Percentiles rank a stretch among this genome's conserved stretches.
These are phyloP conservation scores for Verasper variegatus DNA, from an alignment of 2,113 vertebrate genomes.

Conservation along the genomic window DNA sequence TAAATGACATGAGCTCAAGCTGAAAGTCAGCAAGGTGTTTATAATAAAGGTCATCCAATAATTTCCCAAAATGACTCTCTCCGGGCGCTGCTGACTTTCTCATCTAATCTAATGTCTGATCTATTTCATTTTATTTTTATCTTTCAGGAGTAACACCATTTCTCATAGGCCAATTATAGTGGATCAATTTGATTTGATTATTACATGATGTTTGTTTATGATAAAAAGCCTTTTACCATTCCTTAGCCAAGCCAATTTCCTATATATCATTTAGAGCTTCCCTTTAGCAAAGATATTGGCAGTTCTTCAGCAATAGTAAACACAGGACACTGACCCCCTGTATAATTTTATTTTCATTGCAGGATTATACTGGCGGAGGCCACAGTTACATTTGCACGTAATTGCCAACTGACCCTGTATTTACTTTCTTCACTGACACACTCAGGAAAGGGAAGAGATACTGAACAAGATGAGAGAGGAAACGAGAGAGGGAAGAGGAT, in stretches of 20 bases:
- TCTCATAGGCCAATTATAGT: no score
- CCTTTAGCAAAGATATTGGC: background rate
- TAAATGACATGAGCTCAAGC: background rate
- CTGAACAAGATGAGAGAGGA: no score
- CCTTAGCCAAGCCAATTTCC: no score
- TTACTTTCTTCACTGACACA: background rate
- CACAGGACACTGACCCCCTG: background rate
- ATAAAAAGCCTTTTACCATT: no score
- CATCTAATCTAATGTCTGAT: no score
- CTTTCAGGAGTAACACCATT: no score
- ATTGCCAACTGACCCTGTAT: background rate
- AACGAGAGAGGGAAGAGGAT: no score
- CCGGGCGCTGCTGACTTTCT: background rate
- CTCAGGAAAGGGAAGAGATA: background rate
- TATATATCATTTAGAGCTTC: background rate
- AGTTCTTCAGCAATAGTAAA: background rate
- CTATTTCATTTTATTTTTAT: no score
- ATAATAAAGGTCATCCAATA: background rate
- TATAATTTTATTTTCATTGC: background rate
- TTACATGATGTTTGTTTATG: no score
- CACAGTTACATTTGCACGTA: background rate
- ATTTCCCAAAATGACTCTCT: background rate
- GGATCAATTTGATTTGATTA: no score
- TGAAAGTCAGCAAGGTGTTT: background rate
- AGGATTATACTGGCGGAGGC: background rate